Evolutionary conservation across 2,797 vertebrate genomes (phyloP), one percentile per base, ranked within the genome.

Genomic region (Eupleurogrammus muticus): DNA sequence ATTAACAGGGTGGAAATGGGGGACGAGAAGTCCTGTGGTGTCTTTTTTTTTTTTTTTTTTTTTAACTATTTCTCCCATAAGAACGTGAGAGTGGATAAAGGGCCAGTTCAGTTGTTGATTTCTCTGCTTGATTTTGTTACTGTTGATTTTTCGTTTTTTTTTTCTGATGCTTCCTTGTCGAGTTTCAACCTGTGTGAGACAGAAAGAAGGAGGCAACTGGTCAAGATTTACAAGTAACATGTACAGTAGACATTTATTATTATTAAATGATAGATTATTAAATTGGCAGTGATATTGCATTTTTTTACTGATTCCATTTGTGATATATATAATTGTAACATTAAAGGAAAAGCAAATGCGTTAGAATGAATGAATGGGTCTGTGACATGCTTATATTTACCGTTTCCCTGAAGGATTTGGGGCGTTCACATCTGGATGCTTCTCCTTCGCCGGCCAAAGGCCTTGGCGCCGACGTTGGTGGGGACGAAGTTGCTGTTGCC

Each of bases 381-480:
- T n/a, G n/a, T n/a, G n/a, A n/a, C n/a, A n/a, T 48, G 32, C 48
- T 32, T 17, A 13, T 68, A 64, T 42, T 85, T 90, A 95, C 96
- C 94, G 4, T 91, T 80, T 84, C 84, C 77, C 77, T 75, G 66
- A 79, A 76, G 73, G 63, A 65, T 66, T 32, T 44, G 69, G 61
- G 55, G 55, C 46, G 77, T 66, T 95, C 85, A 96, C 42, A 94
- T 91, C 48, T 92, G 93, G 74, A 91, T 0, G 9, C 92, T 95
- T 93, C 97, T 96, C 91, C 96, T 96, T 79, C 97, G 93, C 69
- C 97, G 90, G 81, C 97, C 97, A 0, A 98, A 99, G 52, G 96
- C 94, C 63, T 96, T 94, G 21, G 97, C 93, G 1, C 97, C 97
- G 2, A 99, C 97, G 0, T 98, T 91, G 75, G 97, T 99, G 53